Percentiles rank a stretch among this genome's conserved stretches.
Evolutionary conservation across 2,797 vertebrate genomes (phyloP).

Genomic region (Octomys mimax): DNA sequence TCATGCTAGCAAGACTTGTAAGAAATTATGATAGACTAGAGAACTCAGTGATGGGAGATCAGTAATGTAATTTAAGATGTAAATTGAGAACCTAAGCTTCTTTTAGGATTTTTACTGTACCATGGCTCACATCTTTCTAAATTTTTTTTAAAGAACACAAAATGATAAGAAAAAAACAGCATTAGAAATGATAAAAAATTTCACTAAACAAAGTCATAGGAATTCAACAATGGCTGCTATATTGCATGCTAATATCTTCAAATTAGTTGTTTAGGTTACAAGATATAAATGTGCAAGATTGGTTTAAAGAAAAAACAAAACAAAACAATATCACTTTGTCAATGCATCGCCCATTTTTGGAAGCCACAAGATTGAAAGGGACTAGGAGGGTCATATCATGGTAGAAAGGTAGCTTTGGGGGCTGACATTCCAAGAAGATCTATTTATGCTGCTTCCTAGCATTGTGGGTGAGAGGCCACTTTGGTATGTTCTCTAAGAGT

Average conservation of each 20-base stretch:
- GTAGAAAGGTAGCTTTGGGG: background rate
- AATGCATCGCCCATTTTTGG: background rate
- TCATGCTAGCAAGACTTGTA: background rate
- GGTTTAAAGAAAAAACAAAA: too few relatives aligned
- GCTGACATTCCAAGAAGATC: background rate
- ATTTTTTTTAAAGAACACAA: too few relatives aligned
- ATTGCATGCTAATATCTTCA: too few relatives aligned
- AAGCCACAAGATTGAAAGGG: background rate
- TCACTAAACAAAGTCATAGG: too few relatives aligned
- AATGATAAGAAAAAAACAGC: too few relatives aligned
- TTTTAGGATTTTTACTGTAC: background rate
- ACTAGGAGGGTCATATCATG: accelerated
- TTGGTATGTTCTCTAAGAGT: background rate
- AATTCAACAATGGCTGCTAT: too few relatives aligned
- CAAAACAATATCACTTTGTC: background rate
- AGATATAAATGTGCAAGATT: too few relatives aligned
- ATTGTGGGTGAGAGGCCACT: background rate
- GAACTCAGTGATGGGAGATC: background rate
- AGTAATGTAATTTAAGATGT: background rate
- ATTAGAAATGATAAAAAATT: too few relatives aligned
- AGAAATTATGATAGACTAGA: background rate
- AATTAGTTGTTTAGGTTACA: too few relatives aligned
- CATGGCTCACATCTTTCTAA: background rate
- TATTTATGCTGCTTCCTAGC: background rate
- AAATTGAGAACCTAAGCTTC: background rate